Base-by-base conservation (phyloP, 2,888 invertebrate genomes). In the Catonia carolina region DNA sequence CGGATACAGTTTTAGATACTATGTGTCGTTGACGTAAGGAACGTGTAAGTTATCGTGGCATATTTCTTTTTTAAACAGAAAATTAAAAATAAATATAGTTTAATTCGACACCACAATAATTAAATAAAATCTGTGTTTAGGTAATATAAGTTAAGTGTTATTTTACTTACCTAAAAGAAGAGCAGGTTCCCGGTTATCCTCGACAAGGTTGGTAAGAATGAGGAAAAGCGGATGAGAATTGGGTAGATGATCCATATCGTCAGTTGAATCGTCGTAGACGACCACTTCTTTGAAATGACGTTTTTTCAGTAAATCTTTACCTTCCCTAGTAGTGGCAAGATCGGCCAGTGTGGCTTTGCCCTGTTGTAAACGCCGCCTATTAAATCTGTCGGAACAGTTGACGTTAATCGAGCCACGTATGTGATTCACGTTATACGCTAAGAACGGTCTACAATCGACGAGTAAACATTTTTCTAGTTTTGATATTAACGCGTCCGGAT, bases 381-480 rank as follows among this genome's bases (percentile, higher is more conserved):
- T 84, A 70, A 84, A 82, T 47, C 84, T 75, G 69, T 85, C 85
- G 33, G 82, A 78, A 68, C 85, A 85, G 70, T 84, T 84, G 60
- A 86, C 78, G 71, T 86, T 86, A 66, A 83, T 78, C 20, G 83
- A 81, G 36, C 83, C 84, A 56, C 76, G 74, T 61, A 86, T 80
- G 71, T 86, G 86, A 68, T 79, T 79, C 62, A 79, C 76, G 69
- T 85, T 85, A 74, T 81, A 85, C 57, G 82, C 78, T 62, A 85
- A 78, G 70, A 85, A 85, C 1, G 85, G 80, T 45, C 60, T 64
- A 53, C 65, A 63, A 55, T 65, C 66, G 55, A 64, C 55, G 14
- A 62, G 55, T 37, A 67, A 56, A 27, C 55, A 42, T 1, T 59
- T 53, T 60, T 72, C 71, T 60, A 79, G 69, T 62, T 75, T 74